phyloP scores from a whole-genome alignment of 2,113 vertebrate genomes.

The Crotalus viridis region DNA sequence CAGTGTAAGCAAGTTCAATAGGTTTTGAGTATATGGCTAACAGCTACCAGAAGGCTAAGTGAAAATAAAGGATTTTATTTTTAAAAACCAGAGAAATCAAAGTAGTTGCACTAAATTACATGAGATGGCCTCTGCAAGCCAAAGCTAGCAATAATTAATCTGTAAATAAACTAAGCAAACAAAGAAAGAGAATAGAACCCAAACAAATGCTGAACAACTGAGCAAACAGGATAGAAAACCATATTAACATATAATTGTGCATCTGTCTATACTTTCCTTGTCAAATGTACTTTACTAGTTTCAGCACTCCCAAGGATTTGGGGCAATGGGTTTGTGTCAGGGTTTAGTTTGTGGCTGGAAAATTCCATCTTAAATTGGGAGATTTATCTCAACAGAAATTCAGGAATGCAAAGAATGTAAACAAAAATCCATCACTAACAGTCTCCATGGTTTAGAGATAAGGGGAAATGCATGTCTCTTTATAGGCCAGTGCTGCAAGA shows the following conservation, averaged over 20 bases:
- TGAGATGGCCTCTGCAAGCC: background rate
- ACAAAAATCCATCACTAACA: background rate
- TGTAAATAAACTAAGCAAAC: background rate
- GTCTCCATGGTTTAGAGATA: background rate
- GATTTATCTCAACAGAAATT: background rate
- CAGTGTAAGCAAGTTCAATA: background rate
- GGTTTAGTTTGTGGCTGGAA: background rate
- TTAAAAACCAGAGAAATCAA: background rate
- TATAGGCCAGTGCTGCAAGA: background rate
- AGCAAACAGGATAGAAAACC: background rate
- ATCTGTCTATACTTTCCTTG: background rate
- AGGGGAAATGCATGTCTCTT: background rate
- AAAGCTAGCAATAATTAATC: background rate
- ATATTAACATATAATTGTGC: background rate
- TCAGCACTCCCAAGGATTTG: background rate
- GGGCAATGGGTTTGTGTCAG: background rate
- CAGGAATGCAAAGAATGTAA: background rate
- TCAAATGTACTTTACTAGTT: background rate
- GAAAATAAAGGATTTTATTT: background rate
- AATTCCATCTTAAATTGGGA: background rate
- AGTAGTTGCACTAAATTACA: background rate
- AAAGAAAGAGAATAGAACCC: background rate
- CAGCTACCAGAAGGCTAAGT: background rate
- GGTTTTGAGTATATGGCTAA: background rate
- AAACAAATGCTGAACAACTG: background rate